A percentile compares a stretch with the other conserved stretches of the same genome.
These are phyloP conservation scores for Acropora tenuis DNA, from an alignment of 64 coral and sea anemone species.

Conservation along the genomic window DNA sequence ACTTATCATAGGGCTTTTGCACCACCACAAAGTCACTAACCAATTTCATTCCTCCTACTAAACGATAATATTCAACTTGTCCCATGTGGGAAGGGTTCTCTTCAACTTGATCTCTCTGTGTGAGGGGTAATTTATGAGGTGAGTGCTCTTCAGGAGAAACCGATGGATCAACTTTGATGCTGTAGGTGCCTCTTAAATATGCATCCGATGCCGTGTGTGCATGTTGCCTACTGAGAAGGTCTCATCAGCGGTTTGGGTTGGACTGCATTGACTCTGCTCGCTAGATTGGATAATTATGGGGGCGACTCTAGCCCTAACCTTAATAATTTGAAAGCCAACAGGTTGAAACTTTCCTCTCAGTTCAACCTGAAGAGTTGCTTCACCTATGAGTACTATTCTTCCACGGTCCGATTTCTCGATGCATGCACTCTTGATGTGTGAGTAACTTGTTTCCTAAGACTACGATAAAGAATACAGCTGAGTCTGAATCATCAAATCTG, in stretches of 20 bases:
- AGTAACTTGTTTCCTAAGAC: too few species aligned
- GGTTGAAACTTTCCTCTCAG: neutral
- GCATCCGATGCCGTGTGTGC: neutral
- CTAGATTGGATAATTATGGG: neutral
- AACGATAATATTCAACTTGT: neutral
- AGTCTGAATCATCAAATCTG: slow-evolving; percentile 15
- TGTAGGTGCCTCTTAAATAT: neutral
- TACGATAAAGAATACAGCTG: neutral
- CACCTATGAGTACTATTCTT: neutral
- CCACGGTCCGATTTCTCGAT: neutral
- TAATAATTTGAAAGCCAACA: neutral
- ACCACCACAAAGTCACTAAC: neutral
- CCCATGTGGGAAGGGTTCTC: neutral
- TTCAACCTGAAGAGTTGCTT: neutral
- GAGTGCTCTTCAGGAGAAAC: neutral
- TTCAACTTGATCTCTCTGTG: neutral
- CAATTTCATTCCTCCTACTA: neutral
- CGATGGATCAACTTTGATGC: neutral
- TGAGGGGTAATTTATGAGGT: neutral
- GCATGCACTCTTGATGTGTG: too few species aligned
- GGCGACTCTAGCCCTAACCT: neutral
- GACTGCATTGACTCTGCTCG: neutral
- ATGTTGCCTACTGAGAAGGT: neutral
- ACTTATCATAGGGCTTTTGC: neutral
- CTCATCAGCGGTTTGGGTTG: neutral